A percentile compares a stretch with the other conserved stretches of the same genome.
Evolutionary conservation across 2,113 vertebrate genomes (phyloP).

Genomic region (Leiothrix lutea): DNA sequence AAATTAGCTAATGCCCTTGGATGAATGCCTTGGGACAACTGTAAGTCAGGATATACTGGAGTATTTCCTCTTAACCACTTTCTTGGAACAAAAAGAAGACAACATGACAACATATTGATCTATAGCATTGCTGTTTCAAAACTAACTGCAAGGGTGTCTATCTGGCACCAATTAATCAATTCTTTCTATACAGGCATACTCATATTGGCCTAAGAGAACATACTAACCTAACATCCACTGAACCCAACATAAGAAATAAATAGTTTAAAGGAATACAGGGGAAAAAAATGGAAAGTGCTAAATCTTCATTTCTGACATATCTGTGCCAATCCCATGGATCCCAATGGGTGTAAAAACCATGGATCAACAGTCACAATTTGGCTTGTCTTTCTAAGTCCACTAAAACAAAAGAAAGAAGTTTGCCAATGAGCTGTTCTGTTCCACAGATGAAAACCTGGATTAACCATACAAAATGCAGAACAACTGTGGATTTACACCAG

Average conservation of each 20-base stretch:
- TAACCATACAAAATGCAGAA: neutral
- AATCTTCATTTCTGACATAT: neutral
- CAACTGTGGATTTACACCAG: neutral
- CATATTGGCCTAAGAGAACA: neutral
- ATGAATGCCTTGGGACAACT: neutral
- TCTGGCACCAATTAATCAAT: neutral
- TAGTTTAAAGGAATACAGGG: neutral
- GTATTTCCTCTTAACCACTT: neutral
- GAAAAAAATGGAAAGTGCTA: neutral
- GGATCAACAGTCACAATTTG: neutral
- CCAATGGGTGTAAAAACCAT: neutral
- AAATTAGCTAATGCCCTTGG: neutral
- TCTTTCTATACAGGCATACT: neutral
- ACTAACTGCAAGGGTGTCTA: neutral
- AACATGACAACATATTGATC: neutral
- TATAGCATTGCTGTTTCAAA: neutral
- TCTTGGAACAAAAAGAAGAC: neutral
- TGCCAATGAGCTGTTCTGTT: neutral
- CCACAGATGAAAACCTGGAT: neutral
- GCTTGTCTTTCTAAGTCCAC: neutral
- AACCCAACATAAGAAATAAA: neutral
- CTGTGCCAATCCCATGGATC: neutral
- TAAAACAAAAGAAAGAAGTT: neutral
- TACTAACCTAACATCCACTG: neutral
- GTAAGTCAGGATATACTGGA: neutral